Conservation (phyloP, 2,888 invertebrate genomes). For the Drosophila pegasa region DNA sequence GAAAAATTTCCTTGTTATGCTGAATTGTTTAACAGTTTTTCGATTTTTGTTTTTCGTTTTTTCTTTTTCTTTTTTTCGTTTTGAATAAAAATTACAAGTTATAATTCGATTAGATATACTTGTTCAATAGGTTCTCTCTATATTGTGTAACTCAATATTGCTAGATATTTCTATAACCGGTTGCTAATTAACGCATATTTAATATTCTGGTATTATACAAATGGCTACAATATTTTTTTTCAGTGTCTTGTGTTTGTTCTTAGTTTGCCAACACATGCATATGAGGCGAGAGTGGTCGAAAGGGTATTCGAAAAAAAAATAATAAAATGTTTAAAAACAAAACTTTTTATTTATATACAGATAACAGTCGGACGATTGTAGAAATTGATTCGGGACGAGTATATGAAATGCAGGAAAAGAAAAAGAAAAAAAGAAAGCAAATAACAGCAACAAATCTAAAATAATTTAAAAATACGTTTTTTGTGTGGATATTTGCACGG, state of each 20-base stretch:
- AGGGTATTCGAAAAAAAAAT: not conserved
- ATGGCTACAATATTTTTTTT: slow-evolving; percentile 16
- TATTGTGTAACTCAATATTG: slow-evolving; percentile 24
- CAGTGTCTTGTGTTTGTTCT: slow-evolving; percentile 10
- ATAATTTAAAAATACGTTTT: slow-evolving; percentile 24
- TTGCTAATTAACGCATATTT: slow-evolving; percentile 26
- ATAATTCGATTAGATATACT: slow-evolving; percentile 44
- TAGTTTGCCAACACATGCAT: not conserved
- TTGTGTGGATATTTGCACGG: slow-evolving; percentile 36
- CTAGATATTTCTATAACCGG: slow-evolving; percentile 26
- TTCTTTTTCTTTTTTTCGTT: slow-evolving; percentile 10
- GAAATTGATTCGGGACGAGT: slow-evolving; percentile 8
- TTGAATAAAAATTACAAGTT: slow-evolving; percentile 39
- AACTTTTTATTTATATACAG: slow-evolving; percentile 38
- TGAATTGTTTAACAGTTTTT: slow-evolving; percentile 20
- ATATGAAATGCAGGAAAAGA: slow-evolving; percentile 3
- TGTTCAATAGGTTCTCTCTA: slow-evolving; percentile 17
- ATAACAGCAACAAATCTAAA: slow-evolving; percentile 26
- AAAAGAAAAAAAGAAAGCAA: not conserved
- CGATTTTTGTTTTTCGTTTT: not conserved
- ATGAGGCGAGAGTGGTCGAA: too few relatives aligned
- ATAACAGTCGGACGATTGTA: slow-evolving; percentile 37
- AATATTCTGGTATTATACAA: slow-evolving; percentile 21
- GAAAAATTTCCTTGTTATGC: slow-evolving; percentile 34
- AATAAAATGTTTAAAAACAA: slow-evolving; percentile 25